Conservation (phyloP, 2,888 invertebrate species). For the Zaprionus obscuricornis region DNA sequence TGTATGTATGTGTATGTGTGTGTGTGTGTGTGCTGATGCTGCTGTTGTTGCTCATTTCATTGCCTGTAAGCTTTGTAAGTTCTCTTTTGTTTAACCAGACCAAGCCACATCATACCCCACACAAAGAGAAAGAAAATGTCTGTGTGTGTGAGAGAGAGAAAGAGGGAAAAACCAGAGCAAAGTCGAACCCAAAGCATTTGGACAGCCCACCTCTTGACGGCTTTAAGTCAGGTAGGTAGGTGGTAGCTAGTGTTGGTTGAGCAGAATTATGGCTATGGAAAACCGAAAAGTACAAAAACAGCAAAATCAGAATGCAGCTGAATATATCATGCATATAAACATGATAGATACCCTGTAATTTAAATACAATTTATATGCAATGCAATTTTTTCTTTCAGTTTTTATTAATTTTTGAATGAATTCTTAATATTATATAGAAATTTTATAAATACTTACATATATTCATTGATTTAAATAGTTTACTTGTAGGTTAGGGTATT, state of each 20-base stretch:
- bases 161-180: slow-evolving; percentile 8
- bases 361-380: background rate
- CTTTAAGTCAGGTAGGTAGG: no score
- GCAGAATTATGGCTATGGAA: slow-evolving; percentile 28
- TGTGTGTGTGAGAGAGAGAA: no score
- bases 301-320: background rate
- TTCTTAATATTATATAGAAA: background rate
- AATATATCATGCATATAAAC: background rate
- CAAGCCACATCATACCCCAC: slow-evolving; percentile 24
- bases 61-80: slow-evolving; percentile 49
- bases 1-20: slow-evolving; percentile 8
- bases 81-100: slow-evolving; percentile 63
- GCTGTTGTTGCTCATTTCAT: slow-evolving; percentile 48
- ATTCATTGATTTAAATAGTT: background rate
- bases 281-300: slow-evolving; percentile 22
- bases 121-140: no score
- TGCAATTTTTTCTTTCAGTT: background rate
- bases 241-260: no score
- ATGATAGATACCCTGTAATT: background rate
- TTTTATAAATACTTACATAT: background rate
- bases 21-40: background rate
- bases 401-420: background rate
- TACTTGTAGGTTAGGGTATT: no score
- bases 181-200: slow-evolving; percentile 1
- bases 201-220: no score